phyloP scores from a whole-genome alignment of 2,888 invertebrate species.

The Laspeyria flexula region DNA sequence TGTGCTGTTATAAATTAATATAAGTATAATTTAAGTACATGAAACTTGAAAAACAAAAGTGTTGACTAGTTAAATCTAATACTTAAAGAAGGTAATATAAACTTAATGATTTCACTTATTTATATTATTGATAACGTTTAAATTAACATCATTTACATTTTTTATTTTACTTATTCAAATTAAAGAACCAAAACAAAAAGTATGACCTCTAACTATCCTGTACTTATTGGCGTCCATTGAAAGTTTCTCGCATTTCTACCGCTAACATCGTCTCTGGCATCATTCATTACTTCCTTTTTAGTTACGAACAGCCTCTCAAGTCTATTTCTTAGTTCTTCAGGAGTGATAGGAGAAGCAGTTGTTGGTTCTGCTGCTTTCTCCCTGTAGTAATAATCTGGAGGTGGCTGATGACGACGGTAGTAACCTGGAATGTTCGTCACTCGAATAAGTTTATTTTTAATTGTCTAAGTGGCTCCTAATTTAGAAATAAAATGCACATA shows the following conservation, averaged over 20 bases:
- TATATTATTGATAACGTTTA: too few species aligned
- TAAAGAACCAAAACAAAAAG: background rate
- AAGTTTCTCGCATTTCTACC: slow-evolving; percentile 74
- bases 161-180: background rate
- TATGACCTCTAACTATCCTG: slow-evolving; percentile 50
- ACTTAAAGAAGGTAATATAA: background rate
- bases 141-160: background rate
- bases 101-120: too few species aligned
- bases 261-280: slow-evolving; percentile 60
- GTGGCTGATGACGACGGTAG: slow-evolving; percentile 67
- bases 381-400: slow-evolving; percentile 68
- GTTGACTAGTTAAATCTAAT: slow-evolving; percentile 20
- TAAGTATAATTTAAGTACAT: background rate
- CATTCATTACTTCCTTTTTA: slow-evolving; percentile 64
- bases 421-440: slow-evolving; percentile 58
- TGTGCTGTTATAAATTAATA: background rate
- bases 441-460: too few species aligned
- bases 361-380: slow-evolving; percentile 70
- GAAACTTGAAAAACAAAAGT: background rate
- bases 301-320: slow-evolving; percentile 80
- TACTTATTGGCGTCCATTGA: slow-evolving; percentile 77
- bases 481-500: too few species aligned
- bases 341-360: slow-evolving; percentile 77
- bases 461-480: too few species aligned
- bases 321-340: slow-evolving; percentile 82